These are phyloP conservation scores for Cygnus olor DNA, from an alignment of 2,797 vertebrate species.

Conservation along the genomic window DNA sequence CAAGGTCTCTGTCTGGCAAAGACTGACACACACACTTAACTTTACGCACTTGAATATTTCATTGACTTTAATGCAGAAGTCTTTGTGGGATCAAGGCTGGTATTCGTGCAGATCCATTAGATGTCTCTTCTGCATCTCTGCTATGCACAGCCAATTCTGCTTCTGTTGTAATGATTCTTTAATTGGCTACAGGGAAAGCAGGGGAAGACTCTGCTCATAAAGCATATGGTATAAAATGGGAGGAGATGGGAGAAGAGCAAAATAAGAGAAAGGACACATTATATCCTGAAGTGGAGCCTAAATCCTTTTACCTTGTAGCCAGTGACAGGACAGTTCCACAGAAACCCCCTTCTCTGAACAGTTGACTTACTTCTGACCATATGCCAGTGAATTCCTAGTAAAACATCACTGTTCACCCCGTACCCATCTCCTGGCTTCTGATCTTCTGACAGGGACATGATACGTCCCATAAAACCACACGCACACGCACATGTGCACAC, in stretches of 20 bases:
- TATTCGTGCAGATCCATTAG: not conserved
- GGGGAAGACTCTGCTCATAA: not conserved
- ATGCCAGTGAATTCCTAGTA: not conserved
- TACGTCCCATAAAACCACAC: not conserved
- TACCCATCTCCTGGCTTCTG: not conserved
- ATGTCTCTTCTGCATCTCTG: not conserved
- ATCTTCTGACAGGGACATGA: not conserved
- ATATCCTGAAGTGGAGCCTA: not conserved
- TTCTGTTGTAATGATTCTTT: not conserved
- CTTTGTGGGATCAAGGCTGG: not conserved
- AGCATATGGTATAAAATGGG: not conserved
- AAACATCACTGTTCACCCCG: not conserved
- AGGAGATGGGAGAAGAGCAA: not conserved
- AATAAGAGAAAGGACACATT: not conserved
- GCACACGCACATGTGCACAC: not conserved
- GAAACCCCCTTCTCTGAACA: not conserved
- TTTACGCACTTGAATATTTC: not conserved
- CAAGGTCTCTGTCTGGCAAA: slow-evolving; percentile 43
- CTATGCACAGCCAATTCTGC: not conserved
- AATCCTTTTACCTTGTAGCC: not conserved
- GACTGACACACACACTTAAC: not conserved
- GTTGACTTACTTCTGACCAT: not conserved
- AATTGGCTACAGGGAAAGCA: not conserved
- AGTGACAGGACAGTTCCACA: not conserved
- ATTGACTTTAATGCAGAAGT: not conserved